Percentiles rank a stretch among this genome's conserved stretches.
Evolutionary conservation across 2,113 vertebrate species (phyloP).

Genomic region (Alouatta palliata): DNA sequence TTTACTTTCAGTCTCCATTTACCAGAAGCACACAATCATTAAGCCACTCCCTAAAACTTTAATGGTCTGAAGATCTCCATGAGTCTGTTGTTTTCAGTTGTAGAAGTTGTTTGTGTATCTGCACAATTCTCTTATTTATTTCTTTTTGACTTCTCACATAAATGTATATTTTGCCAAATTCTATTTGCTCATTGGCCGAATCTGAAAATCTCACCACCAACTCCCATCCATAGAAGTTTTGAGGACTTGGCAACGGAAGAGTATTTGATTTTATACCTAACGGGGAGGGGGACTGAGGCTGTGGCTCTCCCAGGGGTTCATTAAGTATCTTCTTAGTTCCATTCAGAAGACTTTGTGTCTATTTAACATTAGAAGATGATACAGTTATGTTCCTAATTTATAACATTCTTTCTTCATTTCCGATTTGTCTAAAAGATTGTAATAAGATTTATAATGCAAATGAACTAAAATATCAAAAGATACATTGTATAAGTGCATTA

Average conservation of each 20-base stretch:
- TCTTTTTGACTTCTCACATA: background rate
- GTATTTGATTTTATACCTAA: background rate
- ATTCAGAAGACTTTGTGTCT: background rate
- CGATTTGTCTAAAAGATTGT: conserved; percentile 1
- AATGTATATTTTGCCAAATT: background rate
- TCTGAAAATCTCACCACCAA: background rate
- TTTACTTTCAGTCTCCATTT: background rate
- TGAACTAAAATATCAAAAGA: conserved; percentile 13
- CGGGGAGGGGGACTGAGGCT: background rate
- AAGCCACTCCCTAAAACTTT: background rate
- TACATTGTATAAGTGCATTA: background rate
- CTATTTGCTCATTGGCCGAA: background rate
- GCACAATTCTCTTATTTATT: background rate
- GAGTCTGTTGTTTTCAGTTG: accelerated
- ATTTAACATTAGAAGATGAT: background rate
- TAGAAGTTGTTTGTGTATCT: background rate
- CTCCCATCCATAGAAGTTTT: background rate
- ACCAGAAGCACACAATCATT: background rate
- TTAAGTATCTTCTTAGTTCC: background rate
- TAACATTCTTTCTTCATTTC: background rate
- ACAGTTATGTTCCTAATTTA: background rate
- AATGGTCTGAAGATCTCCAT: accelerated
- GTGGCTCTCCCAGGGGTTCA: background rate
- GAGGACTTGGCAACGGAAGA: background rate
- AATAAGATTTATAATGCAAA: conserved; percentile 32